Percentiles rank a stretch among this genome's conserved stretches.
Conservation (phyloP, 23 tunicate species). For the Styela plicata region DNA sequence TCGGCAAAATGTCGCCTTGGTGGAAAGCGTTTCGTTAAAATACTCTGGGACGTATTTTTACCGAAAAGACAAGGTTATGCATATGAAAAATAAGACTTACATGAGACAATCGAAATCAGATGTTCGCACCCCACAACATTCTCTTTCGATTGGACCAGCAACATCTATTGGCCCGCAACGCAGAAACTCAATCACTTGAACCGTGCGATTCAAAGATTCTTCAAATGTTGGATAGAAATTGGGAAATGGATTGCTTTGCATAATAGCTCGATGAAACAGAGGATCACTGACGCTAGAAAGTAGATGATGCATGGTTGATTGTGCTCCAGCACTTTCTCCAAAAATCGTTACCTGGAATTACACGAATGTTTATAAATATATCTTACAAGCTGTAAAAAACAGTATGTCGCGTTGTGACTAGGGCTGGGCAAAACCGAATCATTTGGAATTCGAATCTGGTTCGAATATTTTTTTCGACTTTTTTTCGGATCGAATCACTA, state of each 20-base stretch:
- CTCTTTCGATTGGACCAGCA: background rate
- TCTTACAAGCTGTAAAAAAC: no score
- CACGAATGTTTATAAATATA: no score
- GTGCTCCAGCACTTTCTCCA: slow-evolving; percentile 86
- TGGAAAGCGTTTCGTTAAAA: no score
- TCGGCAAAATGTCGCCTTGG: no score
- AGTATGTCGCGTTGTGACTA: no score
- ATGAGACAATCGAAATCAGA: background rate
- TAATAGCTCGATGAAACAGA: slow-evolving; percentile 57
- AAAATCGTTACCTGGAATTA: slow-evolving; percentile 58
- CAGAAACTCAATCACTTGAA: background rate
- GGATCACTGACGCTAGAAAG: slow-evolving; percentile 54
- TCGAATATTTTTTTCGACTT: no score
- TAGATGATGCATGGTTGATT: slow-evolving; percentile 60
- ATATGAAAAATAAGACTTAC: background rate
- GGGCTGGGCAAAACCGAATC: no score
- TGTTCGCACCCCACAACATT: slow-evolving; percentile 1
- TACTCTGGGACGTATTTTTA: background rate
- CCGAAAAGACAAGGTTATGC: background rate
- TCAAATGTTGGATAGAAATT: slow-evolving; percentile 2
- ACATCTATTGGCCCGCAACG: background rate
- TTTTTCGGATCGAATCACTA: no score
- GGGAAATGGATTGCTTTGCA: slow-evolving; percentile 49
- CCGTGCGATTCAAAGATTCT: background rate
- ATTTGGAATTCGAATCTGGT: no score